Evolutionary conservation across 2,113 vertebrate genomes (phyloP).

Genomic region (Phaethornis superciliosus): DNA sequence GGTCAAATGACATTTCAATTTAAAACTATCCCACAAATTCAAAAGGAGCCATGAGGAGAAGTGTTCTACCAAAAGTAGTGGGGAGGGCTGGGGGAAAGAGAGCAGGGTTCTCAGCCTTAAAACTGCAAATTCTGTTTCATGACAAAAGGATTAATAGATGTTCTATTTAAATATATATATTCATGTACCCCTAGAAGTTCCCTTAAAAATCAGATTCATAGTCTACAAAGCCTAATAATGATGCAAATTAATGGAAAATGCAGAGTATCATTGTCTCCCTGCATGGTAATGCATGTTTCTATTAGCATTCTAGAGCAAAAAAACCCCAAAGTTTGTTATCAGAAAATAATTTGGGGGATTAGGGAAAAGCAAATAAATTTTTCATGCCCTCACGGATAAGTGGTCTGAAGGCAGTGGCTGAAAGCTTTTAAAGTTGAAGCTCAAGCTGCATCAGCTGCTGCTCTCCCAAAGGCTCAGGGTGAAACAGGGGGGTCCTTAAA

Average conservation of each 20-base stretch:
- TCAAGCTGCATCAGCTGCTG: rapidly evolving
- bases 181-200: background rate
- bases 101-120: background rate
- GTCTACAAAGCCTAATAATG: background rate
- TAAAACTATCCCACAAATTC: background rate
- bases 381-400: background rate
- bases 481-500: background rate
- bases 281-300: background rate
- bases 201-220: background rate
- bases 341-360: background rate
- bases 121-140: background rate
- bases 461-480: background rate
- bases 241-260: background rate
- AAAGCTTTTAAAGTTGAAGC: background rate
- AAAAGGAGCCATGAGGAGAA: background rate
- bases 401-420: background rate
- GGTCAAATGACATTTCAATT: background rate
- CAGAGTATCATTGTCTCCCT: background rate
- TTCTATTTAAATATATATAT: background rate
- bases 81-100: background rate
- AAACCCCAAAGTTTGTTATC: rapidly evolving
- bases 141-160: background rate
- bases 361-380: background rate
- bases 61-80: background rate
- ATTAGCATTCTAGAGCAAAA: background rate